Conservation (phyloP, 1,140 invertebrate species). For the Patella vulgata region DNA sequence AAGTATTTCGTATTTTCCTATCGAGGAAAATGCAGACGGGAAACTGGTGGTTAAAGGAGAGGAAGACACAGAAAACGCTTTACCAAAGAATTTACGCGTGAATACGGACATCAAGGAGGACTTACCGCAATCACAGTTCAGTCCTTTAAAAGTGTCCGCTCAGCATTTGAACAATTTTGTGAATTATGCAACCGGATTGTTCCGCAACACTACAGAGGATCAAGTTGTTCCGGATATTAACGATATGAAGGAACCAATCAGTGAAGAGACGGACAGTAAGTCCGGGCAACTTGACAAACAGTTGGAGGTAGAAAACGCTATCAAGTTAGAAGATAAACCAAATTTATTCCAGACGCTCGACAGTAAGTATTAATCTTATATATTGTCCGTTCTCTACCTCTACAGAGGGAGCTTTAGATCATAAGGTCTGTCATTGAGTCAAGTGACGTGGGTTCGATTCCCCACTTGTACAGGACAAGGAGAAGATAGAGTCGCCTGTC, state of each 20-base stretch:
- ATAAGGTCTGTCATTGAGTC: too few relatives aligned
- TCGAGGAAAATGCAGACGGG: slow-evolving; percentile 35
- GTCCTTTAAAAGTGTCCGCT: slow-evolving; percentile 18
- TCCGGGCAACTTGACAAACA: slow-evolving; percentile 7
- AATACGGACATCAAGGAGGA: slow-evolving; percentile 8
- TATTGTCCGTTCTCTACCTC: too few relatives aligned
- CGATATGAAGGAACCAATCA: slow-evolving; percentile 22
- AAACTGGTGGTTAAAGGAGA: slow-evolving; percentile 30
- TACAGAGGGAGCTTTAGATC: too few relatives aligned
- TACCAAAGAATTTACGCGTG: slow-evolving; percentile 30
- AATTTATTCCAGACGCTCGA: slow-evolving; percentile 93
- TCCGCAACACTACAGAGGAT: slow-evolving; percentile 57
- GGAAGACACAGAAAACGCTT: slow-evolving; percentile 24
- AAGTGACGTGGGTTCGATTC: too few relatives aligned
- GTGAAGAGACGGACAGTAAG: not conserved
- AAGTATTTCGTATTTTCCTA: slow-evolving; percentile 45
- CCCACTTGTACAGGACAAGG: too few relatives aligned
- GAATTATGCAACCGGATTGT: slow-evolving; percentile 68
- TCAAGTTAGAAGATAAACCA: slow-evolving; percentile 93
- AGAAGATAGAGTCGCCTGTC: too few relatives aligned
- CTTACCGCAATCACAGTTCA: slow-evolving; percentile 13
- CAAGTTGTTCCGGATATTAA: slow-evolving; percentile 45
- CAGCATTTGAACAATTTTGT: slow-evolving; percentile 60
- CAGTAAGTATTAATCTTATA: slow-evolving; percentile 75
- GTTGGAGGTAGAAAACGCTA: slow-evolving; percentile 70